Percentiles rank a stretch among this genome's conserved stretches.
Evolutionary conservation across 2,888 invertebrate genomes (phyloP).

Genomic region (Phortica okadai): DNA sequence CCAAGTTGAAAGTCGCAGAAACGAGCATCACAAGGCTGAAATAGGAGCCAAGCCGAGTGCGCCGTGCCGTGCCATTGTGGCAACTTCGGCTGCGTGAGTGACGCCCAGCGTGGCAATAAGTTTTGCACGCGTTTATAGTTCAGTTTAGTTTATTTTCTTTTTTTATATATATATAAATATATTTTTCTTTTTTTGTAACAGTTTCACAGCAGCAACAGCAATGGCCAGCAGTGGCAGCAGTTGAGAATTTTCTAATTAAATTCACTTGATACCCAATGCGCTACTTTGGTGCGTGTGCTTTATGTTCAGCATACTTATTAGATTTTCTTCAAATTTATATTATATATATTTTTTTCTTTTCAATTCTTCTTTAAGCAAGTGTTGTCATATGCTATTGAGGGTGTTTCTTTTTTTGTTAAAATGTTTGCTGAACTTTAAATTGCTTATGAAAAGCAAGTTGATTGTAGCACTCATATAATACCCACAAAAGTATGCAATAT

Average conservation of each 20-base stretch:
- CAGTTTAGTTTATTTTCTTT: slow-evolving; percentile 39
- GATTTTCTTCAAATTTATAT: slow-evolving; percentile 18
- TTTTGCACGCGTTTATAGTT: not conserved
- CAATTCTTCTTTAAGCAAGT: not conserved
- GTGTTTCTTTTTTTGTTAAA: not conserved
- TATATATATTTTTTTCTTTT: not conserved
- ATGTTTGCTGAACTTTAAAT: slow-evolving; percentile 20
- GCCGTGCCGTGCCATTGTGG: not conserved
- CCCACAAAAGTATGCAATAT: slow-evolving; percentile 21
- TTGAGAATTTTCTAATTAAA: slow-evolving; percentile 71
- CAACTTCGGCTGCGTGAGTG: not conserved
- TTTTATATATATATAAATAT: not conserved
- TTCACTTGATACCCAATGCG: slow-evolving; percentile 69
- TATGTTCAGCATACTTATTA: slow-evolving; percentile 58
- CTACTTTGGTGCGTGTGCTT: slow-evolving; percentile 28
- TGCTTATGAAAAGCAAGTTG: slow-evolving; percentile 25
- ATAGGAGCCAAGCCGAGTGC: not conserved
- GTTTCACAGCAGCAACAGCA: not conserved
- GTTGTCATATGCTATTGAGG: slow-evolving; percentile 25
- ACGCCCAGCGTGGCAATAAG: not conserved
- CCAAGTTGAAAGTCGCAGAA: not conserved
- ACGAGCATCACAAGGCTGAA: not conserved
- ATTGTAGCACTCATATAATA: not conserved
- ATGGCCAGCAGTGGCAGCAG: slow-evolving; percentile 54
- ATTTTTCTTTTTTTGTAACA: not conserved